Percentiles rank a stretch among this genome's conserved stretches.
Evolutionary conservation across 2,888 invertebrate genomes (phyloP).

Genomic region (Apamea monoglypha): DNA sequence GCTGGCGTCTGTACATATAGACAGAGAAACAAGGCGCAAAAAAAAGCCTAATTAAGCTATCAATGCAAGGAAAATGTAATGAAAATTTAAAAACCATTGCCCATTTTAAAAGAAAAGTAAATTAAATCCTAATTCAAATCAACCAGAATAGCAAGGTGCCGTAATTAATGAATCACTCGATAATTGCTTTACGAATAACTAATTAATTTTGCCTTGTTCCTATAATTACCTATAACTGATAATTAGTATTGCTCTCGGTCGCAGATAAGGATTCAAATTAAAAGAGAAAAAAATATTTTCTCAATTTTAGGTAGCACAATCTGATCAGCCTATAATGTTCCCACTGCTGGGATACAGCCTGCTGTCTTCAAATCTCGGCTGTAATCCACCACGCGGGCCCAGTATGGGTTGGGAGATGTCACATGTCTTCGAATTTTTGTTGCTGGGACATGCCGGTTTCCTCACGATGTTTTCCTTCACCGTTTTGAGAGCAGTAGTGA

Average conservation of each 20-base stretch:
- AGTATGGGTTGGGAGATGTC: no score
- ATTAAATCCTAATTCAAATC: constrained; percentile 48
- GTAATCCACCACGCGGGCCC: no score
- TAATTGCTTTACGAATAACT: constrained; percentile 60
- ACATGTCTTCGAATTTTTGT: neutral
- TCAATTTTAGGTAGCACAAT: constrained; percentile 26
- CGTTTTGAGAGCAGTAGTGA: no score
- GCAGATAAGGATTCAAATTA: constrained; percentile 44
- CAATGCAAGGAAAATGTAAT: neutral
- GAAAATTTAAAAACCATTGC: neutral
- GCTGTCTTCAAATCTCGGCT: neutral
- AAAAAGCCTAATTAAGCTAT: neutral
- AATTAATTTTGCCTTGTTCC: constrained; percentile 58
- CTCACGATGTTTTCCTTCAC: no score
- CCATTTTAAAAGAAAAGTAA: neutral
- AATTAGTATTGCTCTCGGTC: constrained; percentile 46
- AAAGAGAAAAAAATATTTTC: constrained; percentile 45
- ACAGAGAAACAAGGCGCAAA: neutral
- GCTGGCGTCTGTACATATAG: no score
- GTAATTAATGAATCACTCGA: constrained; percentile 56
- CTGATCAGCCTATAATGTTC: neutral
- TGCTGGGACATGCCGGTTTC: neutral
- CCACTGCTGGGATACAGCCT: neutral
- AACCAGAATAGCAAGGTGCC: constrained; percentile 50
- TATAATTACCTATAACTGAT: constrained; percentile 57